Percentiles rank a stretch among this genome's conserved stretches.
Conservation (phyloP, 2,113 vertebrate species). For the Siniperca chuatsi region DNA sequence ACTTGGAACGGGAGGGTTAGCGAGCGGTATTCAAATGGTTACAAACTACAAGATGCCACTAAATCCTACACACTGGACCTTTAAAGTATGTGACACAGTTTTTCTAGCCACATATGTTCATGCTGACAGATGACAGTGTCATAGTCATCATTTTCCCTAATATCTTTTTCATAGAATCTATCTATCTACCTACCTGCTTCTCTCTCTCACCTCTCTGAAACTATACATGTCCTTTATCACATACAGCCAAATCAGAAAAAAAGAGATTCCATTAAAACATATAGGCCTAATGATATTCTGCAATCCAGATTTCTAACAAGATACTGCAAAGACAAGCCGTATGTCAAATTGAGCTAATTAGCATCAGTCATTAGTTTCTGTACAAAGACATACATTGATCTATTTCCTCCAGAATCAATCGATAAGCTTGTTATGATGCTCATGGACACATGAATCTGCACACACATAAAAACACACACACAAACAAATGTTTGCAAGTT, state of each 20-base stretch:
- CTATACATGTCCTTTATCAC: not conserved
- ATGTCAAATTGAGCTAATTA: not conserved
- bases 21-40: too few species aligned
- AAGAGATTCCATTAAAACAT: not conserved
- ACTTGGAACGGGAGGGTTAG: too few species aligned
- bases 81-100: not conserved
- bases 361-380: not conserved
- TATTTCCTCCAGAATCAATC: not conserved
- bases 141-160: not conserved
- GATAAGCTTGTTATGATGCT: constrained; percentile 8
- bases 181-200: not conserved
- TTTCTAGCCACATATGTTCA: not conserved
- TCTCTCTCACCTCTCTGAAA: not conserved
- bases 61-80: too few species aligned
- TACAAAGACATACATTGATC: not conserved
- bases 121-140: not conserved
- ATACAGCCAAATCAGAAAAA: not conserved
- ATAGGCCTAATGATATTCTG: not conserved
- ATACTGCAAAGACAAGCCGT: not conserved
- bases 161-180: not conserved
- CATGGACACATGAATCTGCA: not conserved
- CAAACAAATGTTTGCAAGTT: not conserved
- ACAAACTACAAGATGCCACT: too few species aligned
- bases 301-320: not conserved
- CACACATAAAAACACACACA: not conserved